These are phyloP conservation scores for Athalia rosae DNA, from an alignment of 2,888 invertebrate species.

Conservation along the genomic window DNA sequence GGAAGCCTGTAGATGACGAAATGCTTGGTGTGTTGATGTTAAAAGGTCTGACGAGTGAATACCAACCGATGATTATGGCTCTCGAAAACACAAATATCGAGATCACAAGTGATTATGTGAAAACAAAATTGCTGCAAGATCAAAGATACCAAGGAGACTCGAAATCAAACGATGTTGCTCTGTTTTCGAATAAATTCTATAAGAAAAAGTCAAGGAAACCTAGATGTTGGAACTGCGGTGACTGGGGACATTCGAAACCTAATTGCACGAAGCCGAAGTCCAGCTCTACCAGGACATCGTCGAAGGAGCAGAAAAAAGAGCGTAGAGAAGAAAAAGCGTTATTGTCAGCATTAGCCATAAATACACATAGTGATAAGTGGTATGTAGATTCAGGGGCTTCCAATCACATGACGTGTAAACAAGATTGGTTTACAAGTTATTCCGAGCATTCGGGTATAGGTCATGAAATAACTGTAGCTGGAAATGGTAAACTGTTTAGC, in stretches of 20 bases:
- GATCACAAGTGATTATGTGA: constrained; percentile 38
- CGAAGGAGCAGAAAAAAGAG: not conserved
- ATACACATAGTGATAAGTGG: not conserved
- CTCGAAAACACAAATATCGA: constrained; percentile 21
- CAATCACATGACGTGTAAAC: constrained; percentile 8
- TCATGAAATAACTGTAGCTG: constrained; percentile 22
- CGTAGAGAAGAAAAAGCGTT: not conserved
- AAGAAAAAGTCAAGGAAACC: constrained; percentile 3
- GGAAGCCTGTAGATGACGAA: constrained; percentile 53
- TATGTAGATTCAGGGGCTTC: constrained; percentile 10
- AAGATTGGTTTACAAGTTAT: constrained; percentile 6
- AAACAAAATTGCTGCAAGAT: constrained; percentile 41
- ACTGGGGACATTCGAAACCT: constrained; percentile 15
- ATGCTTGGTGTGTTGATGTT: constrained; percentile 54
- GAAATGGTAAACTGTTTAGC: not conserved
- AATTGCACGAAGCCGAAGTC: not conserved
- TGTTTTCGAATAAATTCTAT: not conserved
- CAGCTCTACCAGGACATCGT: not conserved
- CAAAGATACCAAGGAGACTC: not conserved
- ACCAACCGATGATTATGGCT: constrained; percentile 50
- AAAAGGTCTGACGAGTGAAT: constrained; percentile 50
- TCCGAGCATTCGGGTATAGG: constrained; percentile 14
- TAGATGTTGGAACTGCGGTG: constrained; percentile 13
- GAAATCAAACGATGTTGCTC: not conserved
- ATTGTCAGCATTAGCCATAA: constrained; percentile 3